These are phyloP conservation scores for Zeus faber DNA, from an alignment of 2,113 vertebrate genomes.

Conservation along the genomic window DNA sequence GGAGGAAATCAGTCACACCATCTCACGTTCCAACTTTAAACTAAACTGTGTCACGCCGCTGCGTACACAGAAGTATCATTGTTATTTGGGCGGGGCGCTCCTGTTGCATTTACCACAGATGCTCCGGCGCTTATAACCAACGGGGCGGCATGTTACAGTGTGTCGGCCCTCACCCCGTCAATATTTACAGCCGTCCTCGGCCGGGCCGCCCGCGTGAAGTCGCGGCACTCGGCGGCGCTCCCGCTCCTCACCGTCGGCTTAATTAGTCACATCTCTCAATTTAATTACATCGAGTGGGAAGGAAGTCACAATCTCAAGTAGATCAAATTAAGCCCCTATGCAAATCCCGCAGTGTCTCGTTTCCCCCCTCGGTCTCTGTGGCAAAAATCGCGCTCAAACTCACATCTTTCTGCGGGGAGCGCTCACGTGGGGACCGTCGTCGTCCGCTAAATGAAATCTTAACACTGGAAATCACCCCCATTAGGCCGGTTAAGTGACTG, in stretches of 20 bases:
- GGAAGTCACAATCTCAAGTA: conserved; percentile 80
- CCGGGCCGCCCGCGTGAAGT: conserved; percentile 31
- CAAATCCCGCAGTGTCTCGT: conserved; percentile 71
- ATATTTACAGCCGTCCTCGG: conserved; percentile 67
- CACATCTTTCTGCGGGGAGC: conserved; percentile 30
- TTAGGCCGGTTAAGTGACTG: conserved; percentile 68
- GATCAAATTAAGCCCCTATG: conserved; percentile 79
- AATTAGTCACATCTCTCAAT: conserved; percentile 79
- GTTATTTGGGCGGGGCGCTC: no score
- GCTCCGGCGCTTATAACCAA: no score
- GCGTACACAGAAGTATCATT: no score
- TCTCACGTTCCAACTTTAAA: no score
- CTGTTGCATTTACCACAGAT: conserved; percentile 11
- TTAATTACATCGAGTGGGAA: conserved; percentile 81
- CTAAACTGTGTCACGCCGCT: no score
- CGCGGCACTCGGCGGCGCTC: conserved; percentile 43
- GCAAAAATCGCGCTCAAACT: conserved; percentile 59
- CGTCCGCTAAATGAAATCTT: conserved; percentile 68
- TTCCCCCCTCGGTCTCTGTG: conserved; percentile 42
- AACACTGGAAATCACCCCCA: conserved; percentile 63
- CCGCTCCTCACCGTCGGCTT: conserved; percentile 69
- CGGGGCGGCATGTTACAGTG: no score
- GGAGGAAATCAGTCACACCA: no score
- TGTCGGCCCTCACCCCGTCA: conserved; percentile 57
- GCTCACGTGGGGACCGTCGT: conserved; percentile 55